Base-by-base conservation (phyloP, 2,888 invertebrate genomes). In the Smittia sp. region DNA sequence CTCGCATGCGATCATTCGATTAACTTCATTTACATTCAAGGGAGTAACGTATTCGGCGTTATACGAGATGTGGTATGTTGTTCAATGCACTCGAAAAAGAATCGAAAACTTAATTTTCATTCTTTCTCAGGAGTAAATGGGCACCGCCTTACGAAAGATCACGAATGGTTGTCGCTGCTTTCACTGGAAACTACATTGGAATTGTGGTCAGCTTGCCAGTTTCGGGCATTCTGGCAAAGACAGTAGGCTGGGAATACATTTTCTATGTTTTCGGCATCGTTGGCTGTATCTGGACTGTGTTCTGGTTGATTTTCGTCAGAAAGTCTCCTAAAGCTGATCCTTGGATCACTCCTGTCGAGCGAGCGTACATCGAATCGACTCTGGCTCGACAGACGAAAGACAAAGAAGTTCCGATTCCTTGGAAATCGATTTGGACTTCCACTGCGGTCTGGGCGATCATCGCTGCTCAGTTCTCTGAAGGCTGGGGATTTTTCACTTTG, bases 401-500 rank as follows among this genome's bases (percentile, higher is more conserved):
- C 13, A 84, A 84, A 7, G 89, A 91, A 80, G 82, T 88, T 13
- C 84, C 83, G 9, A 89, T 91, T 80, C 94, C 94, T 0, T 94
- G 94, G 94, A 85, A 85, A 74, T 84, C 86, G 1, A 91, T 94
- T 79, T 82, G 93, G 68, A 87, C 85, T 0, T 94, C 93, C 0
- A 84, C 86, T 72, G 89, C 93, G 0, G 92, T 94, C 11, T 94
- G 92, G 90, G 92, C 93, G 0, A 92, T 94, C 41, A 87, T 91
- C 0, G 86, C 88, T 73, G 91, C 93, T 0, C 93, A 93, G 80
- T 93, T 93, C 82, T 90, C 92, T 32, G 93, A 94, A 80, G 93
- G 93, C 81, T 94, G 94, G 94, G 94, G 94, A 1, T 94, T 93
- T 81, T 94, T 94, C 78, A 94, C 93, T 0, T 83, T 94, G 76